These are phyloP conservation scores for Eurytoma adleriae DNA, from an alignment of 2,888 invertebrate species.

Conservation along the genomic window DNA sequence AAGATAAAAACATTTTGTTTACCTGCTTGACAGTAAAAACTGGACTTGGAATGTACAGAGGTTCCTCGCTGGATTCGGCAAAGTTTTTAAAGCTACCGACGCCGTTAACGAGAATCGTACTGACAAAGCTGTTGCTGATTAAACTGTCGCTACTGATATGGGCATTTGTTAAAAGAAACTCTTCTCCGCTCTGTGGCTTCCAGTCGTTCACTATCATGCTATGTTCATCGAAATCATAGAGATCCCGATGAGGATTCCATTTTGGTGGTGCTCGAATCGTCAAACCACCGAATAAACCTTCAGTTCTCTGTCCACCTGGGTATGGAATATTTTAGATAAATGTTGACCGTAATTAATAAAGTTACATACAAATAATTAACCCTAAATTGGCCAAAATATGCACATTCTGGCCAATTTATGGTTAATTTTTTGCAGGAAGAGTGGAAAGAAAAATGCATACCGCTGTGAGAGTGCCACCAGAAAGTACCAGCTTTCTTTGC, in stretches of 20 bases:
- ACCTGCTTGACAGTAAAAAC: background rate
- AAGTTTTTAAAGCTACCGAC: conserved; percentile 79
- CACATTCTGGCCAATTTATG: too few species aligned
- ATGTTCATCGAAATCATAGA: conserved; percentile 91
- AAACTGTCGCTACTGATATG: too few species aligned
- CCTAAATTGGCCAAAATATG: too few species aligned
- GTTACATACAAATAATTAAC: background rate
- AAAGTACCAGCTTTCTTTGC: conserved; percentile 87
- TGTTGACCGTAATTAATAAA: too few species aligned
- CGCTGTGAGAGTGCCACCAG: conserved; percentile 88
- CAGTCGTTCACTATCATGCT: conserved; percentile 88
- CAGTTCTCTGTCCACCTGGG: conserved; percentile 89
- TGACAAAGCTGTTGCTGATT: conserved; percentile 83
- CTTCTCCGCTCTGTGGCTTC: conserved; percentile 71
- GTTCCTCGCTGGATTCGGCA: background rate
- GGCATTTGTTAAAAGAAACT: too few species aligned
- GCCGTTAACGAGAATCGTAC: conserved; percentile 90
- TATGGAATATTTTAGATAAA: background rate
- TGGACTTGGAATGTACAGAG: background rate
- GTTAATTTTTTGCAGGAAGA: too few species aligned
- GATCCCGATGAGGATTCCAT: conserved; percentile 80
- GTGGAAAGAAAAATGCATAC: conserved; percentile 68
- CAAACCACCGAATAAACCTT: conserved; percentile 88
- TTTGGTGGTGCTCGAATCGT: conserved; percentile 84
- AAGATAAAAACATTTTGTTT: too few species aligned